Base-by-base conservation (phyloP, 2,888 invertebrate genomes). In the Melangyna quadrimaculata region DNA sequence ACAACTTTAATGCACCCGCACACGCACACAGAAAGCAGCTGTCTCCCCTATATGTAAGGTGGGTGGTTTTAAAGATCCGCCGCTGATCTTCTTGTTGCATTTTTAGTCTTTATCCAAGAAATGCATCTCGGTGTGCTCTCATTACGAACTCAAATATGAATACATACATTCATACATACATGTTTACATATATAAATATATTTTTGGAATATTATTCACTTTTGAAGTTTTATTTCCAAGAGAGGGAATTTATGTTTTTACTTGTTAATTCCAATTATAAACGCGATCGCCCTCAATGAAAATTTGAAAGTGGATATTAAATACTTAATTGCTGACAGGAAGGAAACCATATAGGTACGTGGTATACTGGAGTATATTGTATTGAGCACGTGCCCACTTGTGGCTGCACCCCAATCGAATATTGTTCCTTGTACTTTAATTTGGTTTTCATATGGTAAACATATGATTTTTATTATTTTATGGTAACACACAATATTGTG, bases 241-340 rank as follows among this genome's bases (percentile, higher is more conserved):
- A 45, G 45, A 32, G 45, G 67, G 67, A 82, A 61, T 78, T n/a
- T 78, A 61, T 45, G 67, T 14, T 73, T 45, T 55, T 65, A 61
- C 43, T 74, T 53, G 40, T 45, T 51, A 35, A 35, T 69, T 70
- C 32, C 43, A 70, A 70, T 61, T 63, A 63, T 55, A 51, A 22
- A 59, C 17, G 9, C 45, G 74, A 79, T 75, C 65, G 51, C 65
- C 71, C 75, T 70, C 43, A 48, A 57, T 57, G 63, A 29, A 61
- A 55, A 22, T 65, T 71, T 14, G 35, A 79, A 84, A 79, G 83
- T 84, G 71, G 71, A 79, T 79, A 84, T 84, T 84, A 79, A 84
- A 84, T 84, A 84, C 79, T 84, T 84, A 84, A 84, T 84, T 84
- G 83, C 83, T 75, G 83, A 71, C 83, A 79, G 83, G 79, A 84